Base-by-base conservation (phyloP, 1,140 invertebrate genomes). In the Macrotrachela quadricornifera region DNA sequence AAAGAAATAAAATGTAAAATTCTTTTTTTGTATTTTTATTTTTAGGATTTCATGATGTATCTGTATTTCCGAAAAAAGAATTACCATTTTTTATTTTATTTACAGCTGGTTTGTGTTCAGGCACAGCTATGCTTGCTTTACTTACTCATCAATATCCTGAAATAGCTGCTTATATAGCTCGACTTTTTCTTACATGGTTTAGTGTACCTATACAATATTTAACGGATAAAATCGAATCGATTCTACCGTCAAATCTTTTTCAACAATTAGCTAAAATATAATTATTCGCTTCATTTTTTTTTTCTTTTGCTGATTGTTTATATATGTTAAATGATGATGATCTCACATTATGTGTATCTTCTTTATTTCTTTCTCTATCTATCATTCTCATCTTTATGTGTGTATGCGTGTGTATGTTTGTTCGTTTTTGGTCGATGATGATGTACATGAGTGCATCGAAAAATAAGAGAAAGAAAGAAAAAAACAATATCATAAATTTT, bases 51-150 rank as follows among this genome's bases (percentile, higher is more conserved):
- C 91, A 95, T 71, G 83, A 91, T 60, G 80, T 94, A 1, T 91
- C 85, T 16, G 85, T 94, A 1, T 94, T 90, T 70, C 88, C 88
- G 3, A 90, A 92, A 69, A 88, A 90, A 63, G 86, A 92, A 68
- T 72, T 91, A 48, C 87, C 87, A 49, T 88, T 92, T 69, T 88
- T 90, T 66, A 92, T 91, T 60, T 71, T 91, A 36, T 91, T 94
- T 64, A 91, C 86, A 21, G 85, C 85, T 41, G 83, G 85, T 42
- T 66, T 92, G 39, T 94, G 87, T 72, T 87, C 85, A 1, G 82
- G 87, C 63, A 88, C 86, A n/a, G 87, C 87, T n/a, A 71, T 91
- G 1, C 71, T 92, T 49, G 85, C 87, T 14, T 72, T 94, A 16
- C 70, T 94, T 43, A 90, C 86, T 41, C 85, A 92, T 70, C 84